Base-by-base conservation (phyloP, 1,140 invertebrate genomes). In the Ericerus pela region DNA sequence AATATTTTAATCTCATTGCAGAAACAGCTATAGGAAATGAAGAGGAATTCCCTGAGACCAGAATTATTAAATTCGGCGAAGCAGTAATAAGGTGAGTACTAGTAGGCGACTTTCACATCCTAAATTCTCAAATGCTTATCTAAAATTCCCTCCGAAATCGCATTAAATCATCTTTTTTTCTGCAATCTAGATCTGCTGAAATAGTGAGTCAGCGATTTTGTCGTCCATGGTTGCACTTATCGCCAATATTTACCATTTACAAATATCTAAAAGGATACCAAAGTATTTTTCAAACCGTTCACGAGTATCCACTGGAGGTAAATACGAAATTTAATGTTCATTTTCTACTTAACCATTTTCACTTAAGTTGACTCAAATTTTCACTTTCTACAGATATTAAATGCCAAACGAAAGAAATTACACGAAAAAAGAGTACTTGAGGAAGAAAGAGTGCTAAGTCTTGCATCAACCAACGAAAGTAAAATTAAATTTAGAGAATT, bases 11-110 rank as follows among this genome's bases (percentile, higher is more conserved):
- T 24, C 18, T 47, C 6, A 24, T 51, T 73, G 1, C 64, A 82
- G 85, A 93, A 72, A 84, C 84, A 14, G 84, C 88, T 11, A 90
- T 93, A 85, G 89, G 89, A 2, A 74, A 79, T 10, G 74, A 77
- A 37, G 69, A 90, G 2, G 74, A 83, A 65, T 81, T 82, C 0
- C 88, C 91, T 71, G 70, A 70, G 6, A 71, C 84, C 61, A 66
- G 66, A 1, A 72, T 83, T 10, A 62, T 58, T 47, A 59, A 63
- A 18, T 63, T 63, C 33, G 59, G 59, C 5, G 18, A 43, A 29
- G 62, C 61, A 1, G 43, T 63, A 29, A 58, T 54, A 27, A 63
- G 58, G 62, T 63, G 47, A 62, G 47, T 3, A 5, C 11, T 11
- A 29, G 10, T 26, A 18, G 11, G 18, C 20, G 12, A 43, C 8